phyloP scores from a whole-genome alignment of 2,113 vertebrate genomes.

The Aleadryas rufinucha region DNA sequence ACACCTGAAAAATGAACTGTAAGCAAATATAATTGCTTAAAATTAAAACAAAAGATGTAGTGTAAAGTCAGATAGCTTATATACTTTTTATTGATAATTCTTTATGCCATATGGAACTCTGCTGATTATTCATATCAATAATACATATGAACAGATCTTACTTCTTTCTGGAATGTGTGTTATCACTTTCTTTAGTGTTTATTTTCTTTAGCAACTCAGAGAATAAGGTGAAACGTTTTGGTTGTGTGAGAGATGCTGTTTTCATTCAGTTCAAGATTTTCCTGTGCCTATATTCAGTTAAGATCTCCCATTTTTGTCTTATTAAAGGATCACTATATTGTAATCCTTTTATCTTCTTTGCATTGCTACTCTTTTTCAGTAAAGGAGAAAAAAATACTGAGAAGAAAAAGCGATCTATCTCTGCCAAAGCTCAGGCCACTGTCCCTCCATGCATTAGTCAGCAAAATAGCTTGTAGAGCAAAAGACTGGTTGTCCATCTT shows the following conservation, averaged over 20 bases:
- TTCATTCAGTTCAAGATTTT: not conserved
- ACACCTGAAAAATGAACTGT: constrained; percentile 15
- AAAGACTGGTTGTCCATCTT: not conserved
- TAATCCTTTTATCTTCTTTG: constrained; percentile 3
- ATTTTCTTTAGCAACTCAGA: not conserved
- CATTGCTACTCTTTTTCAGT: not conserved
- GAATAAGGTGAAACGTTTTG: not conserved
- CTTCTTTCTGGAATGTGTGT: not conserved
- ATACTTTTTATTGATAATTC: not conserved
- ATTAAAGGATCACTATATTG: not conserved
- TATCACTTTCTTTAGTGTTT: not conserved
- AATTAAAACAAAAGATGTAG: not conserved
- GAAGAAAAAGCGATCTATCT: not conserved
- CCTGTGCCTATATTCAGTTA: not conserved
- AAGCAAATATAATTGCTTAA: not conserved
- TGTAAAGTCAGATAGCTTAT: not conserved
- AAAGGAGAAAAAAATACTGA: not conserved
- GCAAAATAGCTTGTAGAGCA: not conserved
- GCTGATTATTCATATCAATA: not conserved
- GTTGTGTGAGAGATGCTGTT: not conserved
- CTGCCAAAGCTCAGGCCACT: not conserved
- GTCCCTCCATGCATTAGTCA: not conserved
- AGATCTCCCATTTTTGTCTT: not conserved
- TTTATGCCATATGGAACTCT: not conserved
- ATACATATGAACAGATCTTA: not conserved